A percentile compares a stretch with the other conserved stretches of the same genome.
Evolutionary conservation across 2,888 invertebrate species (phyloP).

Genomic region (Chrysolina haemoptera): DNA sequence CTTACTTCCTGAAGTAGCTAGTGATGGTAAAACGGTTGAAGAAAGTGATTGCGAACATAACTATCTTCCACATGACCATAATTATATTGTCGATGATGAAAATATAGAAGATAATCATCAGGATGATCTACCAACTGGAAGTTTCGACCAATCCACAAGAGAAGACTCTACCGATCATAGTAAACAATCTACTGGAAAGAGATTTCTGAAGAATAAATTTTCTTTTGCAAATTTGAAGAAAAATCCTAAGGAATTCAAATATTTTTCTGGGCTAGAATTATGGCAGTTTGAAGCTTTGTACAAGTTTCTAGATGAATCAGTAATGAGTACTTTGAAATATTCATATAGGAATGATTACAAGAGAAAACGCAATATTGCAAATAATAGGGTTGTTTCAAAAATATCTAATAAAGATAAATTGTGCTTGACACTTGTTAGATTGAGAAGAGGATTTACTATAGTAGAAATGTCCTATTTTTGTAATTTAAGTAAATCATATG

Average conservation of each 20-base stretch:
- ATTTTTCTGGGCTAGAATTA: constrained; percentile 2
- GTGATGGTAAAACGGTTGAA: background rate
- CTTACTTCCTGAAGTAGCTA: background rate
- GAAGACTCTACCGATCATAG: too few relatives aligned
- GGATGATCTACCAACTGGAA: too few relatives aligned
- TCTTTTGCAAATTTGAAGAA: background rate
- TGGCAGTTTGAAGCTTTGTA: constrained; percentile 5
- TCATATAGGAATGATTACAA: background rate
- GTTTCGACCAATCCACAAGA: too few relatives aligned
- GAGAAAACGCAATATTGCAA: too few relatives aligned
- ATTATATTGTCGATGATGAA: background rate
- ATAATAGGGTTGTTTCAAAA: background rate
- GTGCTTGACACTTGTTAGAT: background rate
- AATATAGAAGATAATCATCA: background rate
- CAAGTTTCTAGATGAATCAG: constrained; percentile 1
- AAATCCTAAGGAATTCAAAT: background rate
- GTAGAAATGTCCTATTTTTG: too few relatives aligned
- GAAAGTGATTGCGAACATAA: too few relatives aligned
- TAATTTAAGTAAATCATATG: too few relatives aligned
- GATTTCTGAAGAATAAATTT: background rate
- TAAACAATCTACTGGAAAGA: too few relatives aligned
- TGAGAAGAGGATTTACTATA: background rate
- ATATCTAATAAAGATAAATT: background rate
- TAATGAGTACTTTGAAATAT: constrained; percentile 3
- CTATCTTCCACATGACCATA: too few relatives aligned